Base-by-base conservation (phyloP, 2,888 invertebrate genomes). In the Diaphora mendica region DNA sequence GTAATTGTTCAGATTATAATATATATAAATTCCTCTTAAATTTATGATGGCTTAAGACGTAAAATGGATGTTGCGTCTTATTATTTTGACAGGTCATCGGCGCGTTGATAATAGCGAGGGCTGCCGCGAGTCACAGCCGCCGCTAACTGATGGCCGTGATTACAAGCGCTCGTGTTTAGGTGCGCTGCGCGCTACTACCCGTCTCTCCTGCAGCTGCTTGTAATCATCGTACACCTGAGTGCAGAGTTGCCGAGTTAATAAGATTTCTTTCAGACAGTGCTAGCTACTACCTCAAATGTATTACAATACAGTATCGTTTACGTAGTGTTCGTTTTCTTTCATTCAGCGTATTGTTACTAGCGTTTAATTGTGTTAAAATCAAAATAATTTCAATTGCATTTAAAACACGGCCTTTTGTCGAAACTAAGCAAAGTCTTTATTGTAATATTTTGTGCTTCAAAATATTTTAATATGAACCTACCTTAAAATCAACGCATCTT, bases 11-110 rank as follows among this genome's bases (percentile, higher is more conserved):
- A 90, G 91, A 93, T 94, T 93, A 93, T 87, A 91, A 90, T 91
- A 88, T 88, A 89, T 90, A 90, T 89, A 90, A 87, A 88, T 90
- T 91, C 87, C 82, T 77, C 84, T 79, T 74, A 76, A 91, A 92
- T 91, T 91, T 90, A 91, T 91, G 90, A 88, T 81, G 87, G 87
- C 85, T 87, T 86, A 85, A 89, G 88, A 85, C 86, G 78, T 73
- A 80, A 76, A 89, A 94, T 94, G 92, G 90, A 94, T 92, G 89
- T 82, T 81, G 79, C 86, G 90, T 92, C 92, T 94, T 93, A 93
- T 92, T 92, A 93, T 92, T 93, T 87, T 91, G 92, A 92, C 92
- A 90, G 91, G 87, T 91, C 90, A 91, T 91, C 91, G 87, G 84
- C 82, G 86, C 81, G 85, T 86, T 82, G 87, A 86, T 88, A 85